Base-by-base conservation (phyloP, 2,888 invertebrate genomes). In the Galerucella pusilla region DNA sequence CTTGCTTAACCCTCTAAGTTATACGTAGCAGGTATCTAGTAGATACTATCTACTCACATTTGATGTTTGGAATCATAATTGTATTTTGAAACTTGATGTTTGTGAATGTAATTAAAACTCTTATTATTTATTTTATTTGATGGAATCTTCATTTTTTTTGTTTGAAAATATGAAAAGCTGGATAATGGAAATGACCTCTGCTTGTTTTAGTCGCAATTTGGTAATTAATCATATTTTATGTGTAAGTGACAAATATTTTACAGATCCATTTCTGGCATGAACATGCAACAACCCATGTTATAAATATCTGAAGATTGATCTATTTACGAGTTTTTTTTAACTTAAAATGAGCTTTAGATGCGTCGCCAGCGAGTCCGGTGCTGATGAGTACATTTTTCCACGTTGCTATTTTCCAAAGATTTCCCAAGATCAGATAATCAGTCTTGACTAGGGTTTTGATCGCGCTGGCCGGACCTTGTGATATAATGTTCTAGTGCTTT, bases 401-500 rank as follows among this genome's bases (percentile, higher is more conserved):
- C 81, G 42, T n/a, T 63, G 80, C 81, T 80, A 78, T 79, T 79
- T 78, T 80, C 81, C 74, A 74, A 78, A 80, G 78, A 77, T 78
- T 80, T 78, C 75, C 80, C 75, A 76, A 79, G 72, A 67, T 75
- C 71, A 68, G 61, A 76, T 9, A 78, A 78, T 81, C 83, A 84
- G 83, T 84, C 81, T 81, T 80, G 77, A 70, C 77, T 79, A 74
- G 79, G 83, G 79, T 77, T 76, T 64, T 71, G 59, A 71, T 75
- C 73, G 77, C 69, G 77, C 68, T 63, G 74, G 61, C 67, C 75
- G 71, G 78, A 71, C 70, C 75, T 61, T 71, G 74, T 69, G 71
- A 63, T 59, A 68, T 72, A 68, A 78, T 78, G 76, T 74, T 73
- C 59, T 71, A 73, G 73, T 75, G 71, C 46, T 20, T 45, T 71